Evolutionary conservation across 30 jellyfish, hydroid and myxozoan genomes (phyloP).

Genomic region (Nemopilema nomurai): DNA sequence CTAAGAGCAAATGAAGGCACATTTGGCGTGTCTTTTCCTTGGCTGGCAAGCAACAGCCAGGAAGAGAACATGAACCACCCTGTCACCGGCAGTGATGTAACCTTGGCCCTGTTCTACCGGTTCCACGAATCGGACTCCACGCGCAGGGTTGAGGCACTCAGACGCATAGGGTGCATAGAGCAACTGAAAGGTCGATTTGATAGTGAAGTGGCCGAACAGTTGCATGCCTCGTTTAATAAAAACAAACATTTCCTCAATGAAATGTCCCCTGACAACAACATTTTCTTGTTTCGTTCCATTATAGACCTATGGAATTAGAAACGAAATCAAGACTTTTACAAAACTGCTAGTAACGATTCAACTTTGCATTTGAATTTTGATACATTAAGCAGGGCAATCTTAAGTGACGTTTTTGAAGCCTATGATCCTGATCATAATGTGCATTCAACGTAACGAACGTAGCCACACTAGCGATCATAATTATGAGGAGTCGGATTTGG

Average conservation of each 20-base stretch:
- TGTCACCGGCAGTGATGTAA: slow-evolving; percentile 40
- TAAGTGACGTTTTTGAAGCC: background rate
- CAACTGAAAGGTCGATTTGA: slow-evolving; percentile 13
- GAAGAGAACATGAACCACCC: slow-evolving; percentile 8
- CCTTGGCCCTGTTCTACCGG: slow-evolving; percentile 20
- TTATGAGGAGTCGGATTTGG: background rate
- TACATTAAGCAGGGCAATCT: background rate
- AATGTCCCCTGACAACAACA: slow-evolving; percentile 35
- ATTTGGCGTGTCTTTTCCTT: slow-evolving; percentile 26
- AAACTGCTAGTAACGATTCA: background rate
- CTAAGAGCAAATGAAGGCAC: slow-evolving; percentile 5
- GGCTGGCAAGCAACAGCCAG: slow-evolving; percentile 14
- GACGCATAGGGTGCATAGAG: slow-evolving; percentile 46
- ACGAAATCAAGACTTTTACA: background rate
- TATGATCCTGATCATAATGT: background rate
- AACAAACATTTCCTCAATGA: slow-evolving; percentile 22
- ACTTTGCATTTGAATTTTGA: background rate
- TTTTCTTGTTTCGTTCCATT: slow-evolving; percentile 22
- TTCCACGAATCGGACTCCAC: slow-evolving; percentile 24
- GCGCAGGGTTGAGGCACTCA: background rate
- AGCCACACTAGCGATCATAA: background rate
- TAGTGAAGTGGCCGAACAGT: slow-evolving; percentile 35
- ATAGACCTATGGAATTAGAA: slow-evolving; percentile 32
- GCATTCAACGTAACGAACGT: background rate
- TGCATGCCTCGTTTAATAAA: slow-evolving; percentile 14